Base-by-base conservation (phyloP, 1,140 invertebrate species). In the Octopus sinensis region DNA sequence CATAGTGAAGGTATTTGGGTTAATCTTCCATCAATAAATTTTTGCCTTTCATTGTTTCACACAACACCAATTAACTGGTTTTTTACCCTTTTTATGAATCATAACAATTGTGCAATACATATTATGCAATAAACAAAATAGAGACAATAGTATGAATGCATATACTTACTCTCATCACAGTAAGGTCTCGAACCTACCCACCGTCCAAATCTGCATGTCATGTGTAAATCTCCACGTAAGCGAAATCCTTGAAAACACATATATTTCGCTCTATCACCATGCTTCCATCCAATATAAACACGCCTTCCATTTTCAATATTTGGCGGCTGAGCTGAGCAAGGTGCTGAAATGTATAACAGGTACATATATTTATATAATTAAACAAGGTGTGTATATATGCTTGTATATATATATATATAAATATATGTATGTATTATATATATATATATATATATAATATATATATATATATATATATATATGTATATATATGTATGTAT, bases 231-330 rank as follows among this genome's bases (percentile, higher is more conserved):
- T 4, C 96, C 96, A 52, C 93, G 92, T 13, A 98, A 88, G 76
- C 94, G 93, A 87, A 93, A 99, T 0, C 97, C 97, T 87, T 98
- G 96, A 88, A 96, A 95, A 88, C 97, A 99, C 84, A 95, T 94
- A 90, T 96, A 98, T 9, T 95, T 92, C 0, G 97, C 97, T 87
- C 94, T 94, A 94, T 97, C 96, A 0, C 96, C 96, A 87, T 99
- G 97, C 83, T 97, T 96, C 4, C 96, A 96, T 88, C 98, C 97
- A 0, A 97, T 97, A 0, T 97, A 97, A 79, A 99, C 95, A 3
- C 98, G 96, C 93, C 98, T 96, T 2, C 97, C 97, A 86, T 98
- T 95, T 68, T 95, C 94, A 0, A 97, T 96, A 7, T 94, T 91
- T 83, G 93, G 94, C 0, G 98, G 98, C 91, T 98, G 93, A 85